Conservation (phyloP, 2,888 invertebrate species). For the Dysmachus trigonus region DNA sequence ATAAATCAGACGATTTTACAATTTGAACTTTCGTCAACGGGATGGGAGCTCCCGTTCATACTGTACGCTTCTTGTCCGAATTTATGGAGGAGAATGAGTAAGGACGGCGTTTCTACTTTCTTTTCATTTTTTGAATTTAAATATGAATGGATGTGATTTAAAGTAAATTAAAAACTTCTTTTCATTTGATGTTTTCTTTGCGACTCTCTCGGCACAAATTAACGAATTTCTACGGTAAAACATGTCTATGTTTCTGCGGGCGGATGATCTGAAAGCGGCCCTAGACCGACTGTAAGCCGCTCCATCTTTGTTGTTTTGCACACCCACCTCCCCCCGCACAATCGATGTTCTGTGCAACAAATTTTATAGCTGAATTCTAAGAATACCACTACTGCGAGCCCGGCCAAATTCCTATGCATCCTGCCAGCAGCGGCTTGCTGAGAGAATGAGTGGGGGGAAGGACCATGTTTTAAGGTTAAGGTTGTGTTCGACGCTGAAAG, state of each 20-base stretch:
- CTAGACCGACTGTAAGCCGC: not conserved
- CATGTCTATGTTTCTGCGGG: not conserved
- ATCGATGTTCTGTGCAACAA: not conserved
- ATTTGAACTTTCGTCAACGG: conserved; percentile 6
- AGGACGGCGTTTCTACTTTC: conserved; percentile 17
- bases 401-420: not conserved
- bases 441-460: not conserved
- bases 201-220: conserved; percentile 26
- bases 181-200: conserved; percentile 35
- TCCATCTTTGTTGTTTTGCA: not conserved
- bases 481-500: not conserved
- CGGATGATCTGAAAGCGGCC: not conserved
- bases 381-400: not conserved
- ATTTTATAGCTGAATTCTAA: conserved; percentile 8
- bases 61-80: not conserved
- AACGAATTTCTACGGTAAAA: conserved; percentile 25
- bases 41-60: not conserved
- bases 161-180: conserved; percentile 40
- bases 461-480: not conserved
- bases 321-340: not conserved
- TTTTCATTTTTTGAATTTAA: conserved; percentile 39
- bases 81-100: not conserved
- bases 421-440: not conserved
- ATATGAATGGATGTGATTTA: conserved; percentile 41
- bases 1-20: conserved; percentile 43